Conservation (phyloP, 1,140 invertebrate genomes). For the Halyomorpha halys region DNA sequence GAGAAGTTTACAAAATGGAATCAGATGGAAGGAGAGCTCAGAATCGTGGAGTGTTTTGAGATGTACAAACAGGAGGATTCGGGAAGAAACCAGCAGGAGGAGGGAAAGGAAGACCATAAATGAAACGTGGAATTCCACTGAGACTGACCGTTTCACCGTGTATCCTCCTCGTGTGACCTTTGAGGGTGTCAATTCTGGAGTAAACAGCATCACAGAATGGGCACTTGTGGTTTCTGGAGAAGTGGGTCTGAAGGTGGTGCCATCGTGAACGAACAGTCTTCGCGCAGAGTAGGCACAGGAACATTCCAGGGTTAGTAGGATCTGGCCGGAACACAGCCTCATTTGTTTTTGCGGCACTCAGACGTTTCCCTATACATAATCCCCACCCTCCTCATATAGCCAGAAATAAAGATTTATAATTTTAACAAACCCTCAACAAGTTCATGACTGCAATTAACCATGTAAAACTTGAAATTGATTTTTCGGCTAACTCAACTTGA, state of each 20-base stretch:
- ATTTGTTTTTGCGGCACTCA: constrained; percentile 12
- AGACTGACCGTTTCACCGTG: constrained; percentile 24
- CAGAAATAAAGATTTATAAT: not conserved
- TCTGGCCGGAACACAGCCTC: constrained; percentile 30
- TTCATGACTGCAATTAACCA: not conserved
- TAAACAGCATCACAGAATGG: constrained; percentile 75
- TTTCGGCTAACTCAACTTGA: not conserved
- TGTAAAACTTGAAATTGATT: not conserved
- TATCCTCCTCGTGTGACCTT: constrained; percentile 30
- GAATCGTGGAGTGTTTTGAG: not conserved
- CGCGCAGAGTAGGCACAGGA: constrained; percentile 58
- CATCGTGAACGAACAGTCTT: constrained; percentile 77
- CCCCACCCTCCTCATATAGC: not conserved
- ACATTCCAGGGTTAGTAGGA: constrained; percentile 28
- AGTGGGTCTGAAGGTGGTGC: constrained; percentile 78
- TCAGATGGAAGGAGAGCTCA: not conserved
- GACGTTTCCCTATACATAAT: not conserved
- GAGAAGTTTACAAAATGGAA: not conserved
- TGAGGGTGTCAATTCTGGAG: constrained; percentile 62
- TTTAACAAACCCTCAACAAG: not conserved
- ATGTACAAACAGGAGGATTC: not conserved
- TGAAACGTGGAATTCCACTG: constrained; percentile 24
- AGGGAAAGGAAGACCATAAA: constrained; percentile 22
- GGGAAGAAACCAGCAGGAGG: not conserved
- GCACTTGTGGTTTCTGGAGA: constrained; percentile 62